Evolutionary conservation across 2,113 vertebrate genomes (phyloP).

Genomic region (Chamaetylas fuelleborni): DNA sequence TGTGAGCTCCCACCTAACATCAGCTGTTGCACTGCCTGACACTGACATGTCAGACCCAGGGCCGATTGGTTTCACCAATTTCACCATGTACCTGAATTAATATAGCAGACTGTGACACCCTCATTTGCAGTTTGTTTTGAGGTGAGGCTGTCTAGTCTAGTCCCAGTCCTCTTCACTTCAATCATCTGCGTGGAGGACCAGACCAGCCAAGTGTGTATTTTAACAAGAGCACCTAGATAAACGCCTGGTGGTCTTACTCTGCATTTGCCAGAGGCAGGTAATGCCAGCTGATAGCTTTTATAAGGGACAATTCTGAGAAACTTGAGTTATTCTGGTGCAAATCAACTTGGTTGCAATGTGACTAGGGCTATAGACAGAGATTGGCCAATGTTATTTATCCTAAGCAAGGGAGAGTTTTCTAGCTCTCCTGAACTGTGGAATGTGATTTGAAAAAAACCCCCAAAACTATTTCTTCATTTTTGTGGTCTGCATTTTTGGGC

Average conservation of each 20-base stretch:
- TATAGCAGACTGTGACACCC: neutral
- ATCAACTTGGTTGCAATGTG: neutral
- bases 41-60: too few relatives aligned
- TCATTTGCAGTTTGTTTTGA: neutral
- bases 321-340: neutral
- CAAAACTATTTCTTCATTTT: neutral
- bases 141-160: neutral
- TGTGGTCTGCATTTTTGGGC: neutral
- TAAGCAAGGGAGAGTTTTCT: neutral
- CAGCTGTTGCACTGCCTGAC: neutral
- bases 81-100: neutral
- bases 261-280: neutral
- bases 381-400: neutral
- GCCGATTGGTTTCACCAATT: neutral
- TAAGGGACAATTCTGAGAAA: neutral
- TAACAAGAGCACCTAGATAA: neutral
- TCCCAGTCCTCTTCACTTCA: neutral
- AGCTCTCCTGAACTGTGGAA: neutral
- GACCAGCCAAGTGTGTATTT: neutral
- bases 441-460: neutral
- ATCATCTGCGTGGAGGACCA: neutral
- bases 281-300: neutral
- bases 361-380: neutral
- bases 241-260: neutral
- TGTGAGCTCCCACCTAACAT: neutral